Conservation (phyloP, 2,797 vertebrate genomes). For the Chanos chanos region DNA sequence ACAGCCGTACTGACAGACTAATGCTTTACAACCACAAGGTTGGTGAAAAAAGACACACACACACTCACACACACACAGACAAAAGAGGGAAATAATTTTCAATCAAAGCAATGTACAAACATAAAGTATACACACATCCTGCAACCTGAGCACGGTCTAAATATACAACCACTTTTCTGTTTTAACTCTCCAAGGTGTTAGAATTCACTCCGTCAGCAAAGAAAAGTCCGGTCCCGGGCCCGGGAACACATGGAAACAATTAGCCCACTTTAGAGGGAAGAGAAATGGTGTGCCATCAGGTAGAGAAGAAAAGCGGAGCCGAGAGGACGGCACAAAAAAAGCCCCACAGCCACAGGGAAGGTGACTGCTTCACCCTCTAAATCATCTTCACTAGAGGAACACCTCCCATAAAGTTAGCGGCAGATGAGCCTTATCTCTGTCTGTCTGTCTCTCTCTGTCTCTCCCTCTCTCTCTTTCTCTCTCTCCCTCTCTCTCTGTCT, state of each 20-base stretch:
- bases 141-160: no score
- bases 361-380: background rate
- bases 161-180: no score
- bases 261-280: slow-evolving; percentile 2
- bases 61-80: background rate
- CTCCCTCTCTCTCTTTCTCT: slow-evolving; percentile 19
- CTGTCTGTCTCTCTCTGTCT: slow-evolving; percentile 29
- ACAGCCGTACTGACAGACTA: background rate
- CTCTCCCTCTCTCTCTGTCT: slow-evolving; percentile 1
- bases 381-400: slow-evolving; percentile 16
- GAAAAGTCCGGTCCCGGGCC: no score
- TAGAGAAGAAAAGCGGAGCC: background rate
- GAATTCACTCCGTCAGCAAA: no score
- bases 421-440: background rate
- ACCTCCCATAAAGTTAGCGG: background rate
- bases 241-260: background rate
- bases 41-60: background rate
- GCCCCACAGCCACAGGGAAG: background rate
- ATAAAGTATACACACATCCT: background rate
- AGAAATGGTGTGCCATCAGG: background rate
- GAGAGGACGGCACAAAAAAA: background rate
- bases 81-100: background rate
- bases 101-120: background rate
- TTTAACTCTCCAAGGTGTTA: no score
- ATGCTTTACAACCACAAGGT: background rate